Conservation (phyloP, 2,797 vertebrate genomes). For the Falco novaeseelandiae region DNA sequence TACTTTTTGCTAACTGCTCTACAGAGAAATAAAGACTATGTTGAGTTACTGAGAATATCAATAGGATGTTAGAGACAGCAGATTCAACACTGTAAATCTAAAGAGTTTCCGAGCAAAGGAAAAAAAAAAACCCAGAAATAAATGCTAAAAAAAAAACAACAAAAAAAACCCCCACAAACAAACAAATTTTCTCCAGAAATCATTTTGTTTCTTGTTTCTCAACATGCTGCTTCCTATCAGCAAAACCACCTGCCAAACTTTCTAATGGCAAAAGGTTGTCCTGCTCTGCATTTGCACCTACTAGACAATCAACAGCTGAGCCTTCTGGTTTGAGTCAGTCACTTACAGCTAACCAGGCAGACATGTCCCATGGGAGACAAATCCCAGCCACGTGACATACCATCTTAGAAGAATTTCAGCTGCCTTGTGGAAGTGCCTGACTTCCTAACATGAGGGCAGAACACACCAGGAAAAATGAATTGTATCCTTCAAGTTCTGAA, state of each 20-base stretch:
- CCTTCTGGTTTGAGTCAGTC: neutral
- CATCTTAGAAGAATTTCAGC: neutral
- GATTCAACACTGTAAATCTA: neutral
- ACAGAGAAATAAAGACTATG: neutral
- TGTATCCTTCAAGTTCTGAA: fast-evolving
- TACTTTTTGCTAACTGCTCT: neutral
- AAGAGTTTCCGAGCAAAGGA: neutral
- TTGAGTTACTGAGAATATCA: neutral
- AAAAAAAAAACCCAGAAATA: neutral
- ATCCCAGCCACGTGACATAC: neutral
- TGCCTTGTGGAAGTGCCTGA: neutral
- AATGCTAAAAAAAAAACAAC: neutral
- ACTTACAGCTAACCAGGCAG: neutral
- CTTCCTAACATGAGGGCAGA: neutral
- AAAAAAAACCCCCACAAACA: too few relatives aligned
- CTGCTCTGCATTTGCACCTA: fast-evolving
- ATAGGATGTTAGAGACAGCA: neutral
- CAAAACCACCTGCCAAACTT: neutral
- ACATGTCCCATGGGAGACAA: neutral
- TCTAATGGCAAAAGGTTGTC: neutral
- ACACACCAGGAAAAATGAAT: neutral
- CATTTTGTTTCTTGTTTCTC: neutral
- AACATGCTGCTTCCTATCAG: neutral
- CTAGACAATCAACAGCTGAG: neutral
- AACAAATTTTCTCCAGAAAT: neutral